Evolutionary conservation across 2,797 vertebrate species (phyloP).

Genomic region (Ctenochaetus hawaiiensis): DNA sequence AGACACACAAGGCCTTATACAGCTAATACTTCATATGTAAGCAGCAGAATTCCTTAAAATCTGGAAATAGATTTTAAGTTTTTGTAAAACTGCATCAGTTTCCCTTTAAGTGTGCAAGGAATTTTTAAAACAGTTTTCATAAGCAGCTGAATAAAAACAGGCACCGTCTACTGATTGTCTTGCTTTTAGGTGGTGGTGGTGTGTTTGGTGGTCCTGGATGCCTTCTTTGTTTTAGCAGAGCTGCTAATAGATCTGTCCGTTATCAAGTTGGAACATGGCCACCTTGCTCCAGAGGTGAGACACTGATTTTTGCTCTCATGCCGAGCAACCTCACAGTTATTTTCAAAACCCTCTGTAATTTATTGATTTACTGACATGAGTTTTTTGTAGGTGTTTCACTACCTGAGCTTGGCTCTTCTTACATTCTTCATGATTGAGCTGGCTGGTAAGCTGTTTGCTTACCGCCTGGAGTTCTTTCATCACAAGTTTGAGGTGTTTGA

Average conservation of each 20-base stretch:
- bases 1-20: too few relatives aligned
- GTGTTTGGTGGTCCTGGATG: conserved; percentile 92
- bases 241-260: conserved; percentile 93
- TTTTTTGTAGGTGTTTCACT: conserved; percentile 92
- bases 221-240: conserved; percentile 92
- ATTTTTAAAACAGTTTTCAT: too few relatives aligned
- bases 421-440: conserved; percentile 94
- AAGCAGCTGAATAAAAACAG: background rate
- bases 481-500: conserved; percentile 99
- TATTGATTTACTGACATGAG: background rate
- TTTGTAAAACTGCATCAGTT: too few relatives aligned
- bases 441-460: conserved; percentile 90
- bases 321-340: background rate
- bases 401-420: conserved; percentile 91
- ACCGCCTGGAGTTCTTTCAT: conserved; percentile 91
- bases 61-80: too few relatives aligned
- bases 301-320: background rate
- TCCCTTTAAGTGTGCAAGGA: too few relatives aligned
- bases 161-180: background rate
- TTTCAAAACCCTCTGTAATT: background rate
- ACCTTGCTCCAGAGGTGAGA: conserved; percentile 88
- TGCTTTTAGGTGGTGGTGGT: conserved; percentile 89
- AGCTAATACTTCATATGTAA: too few relatives aligned
- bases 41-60: too few relatives aligned
- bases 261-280: conserved; percentile 82